Evolutionary conservation across 1,140 invertebrate species (phyloP).

Genomic region (Macrocentrus cingulum): DNA sequence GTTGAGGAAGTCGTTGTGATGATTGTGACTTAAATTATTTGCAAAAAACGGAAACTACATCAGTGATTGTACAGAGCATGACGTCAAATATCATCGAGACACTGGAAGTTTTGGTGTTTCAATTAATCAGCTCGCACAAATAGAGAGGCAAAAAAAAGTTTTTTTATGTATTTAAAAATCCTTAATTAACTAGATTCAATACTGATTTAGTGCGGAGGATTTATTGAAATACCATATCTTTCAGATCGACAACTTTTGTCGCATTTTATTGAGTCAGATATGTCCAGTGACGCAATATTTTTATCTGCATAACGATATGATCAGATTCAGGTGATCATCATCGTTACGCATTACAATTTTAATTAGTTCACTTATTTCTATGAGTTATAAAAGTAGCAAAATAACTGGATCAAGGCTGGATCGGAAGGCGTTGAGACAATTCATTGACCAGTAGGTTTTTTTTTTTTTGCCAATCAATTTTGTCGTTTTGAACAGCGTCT

Average conservation of each 20-base stretch:
- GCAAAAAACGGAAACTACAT: background rate
- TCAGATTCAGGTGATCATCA: background rate
- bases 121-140: no score
- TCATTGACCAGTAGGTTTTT: conserved; percentile 16
- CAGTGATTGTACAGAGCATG: background rate
- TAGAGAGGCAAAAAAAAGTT: no score
- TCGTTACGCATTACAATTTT: background rate
- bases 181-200: no score
- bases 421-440: conserved; percentile 33
- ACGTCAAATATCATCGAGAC: no score
- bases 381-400: conserved; percentile 55
- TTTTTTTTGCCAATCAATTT: conserved; percentile 6
- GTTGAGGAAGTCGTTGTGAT: background rate
- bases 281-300: background rate
- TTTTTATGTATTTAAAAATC: no score
- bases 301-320: background rate
- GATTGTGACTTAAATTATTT: background rate
- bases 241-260: no score
- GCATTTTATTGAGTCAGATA: conserved; percentile 9
- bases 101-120: no score
- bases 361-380: conserved; percentile 29
- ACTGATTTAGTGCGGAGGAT: no score
- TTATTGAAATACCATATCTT: no score
- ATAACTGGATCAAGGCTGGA: conserved; percentile 50
- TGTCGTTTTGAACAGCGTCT: conserved; percentile 3